Conservation (phyloP, 2,797 vertebrate species). For the Sebastes trivittatus region DNA sequence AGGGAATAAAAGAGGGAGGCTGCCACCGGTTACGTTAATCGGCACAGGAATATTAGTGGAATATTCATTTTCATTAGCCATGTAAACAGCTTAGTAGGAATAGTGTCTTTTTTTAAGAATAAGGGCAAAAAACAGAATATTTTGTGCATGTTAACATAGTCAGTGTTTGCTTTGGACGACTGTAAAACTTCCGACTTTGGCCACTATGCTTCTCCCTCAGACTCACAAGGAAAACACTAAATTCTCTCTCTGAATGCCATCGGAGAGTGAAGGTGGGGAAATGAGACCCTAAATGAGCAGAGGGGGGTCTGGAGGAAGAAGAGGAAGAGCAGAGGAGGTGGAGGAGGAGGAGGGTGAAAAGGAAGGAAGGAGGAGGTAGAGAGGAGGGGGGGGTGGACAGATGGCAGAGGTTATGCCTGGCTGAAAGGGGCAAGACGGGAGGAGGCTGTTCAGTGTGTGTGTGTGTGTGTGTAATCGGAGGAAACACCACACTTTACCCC, state of each 20-base stretch:
- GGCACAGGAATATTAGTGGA: neutral
- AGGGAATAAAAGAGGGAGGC: neutral
- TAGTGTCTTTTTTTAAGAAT: neutral
- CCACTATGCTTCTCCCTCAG: neutral
- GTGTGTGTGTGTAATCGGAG: neutral
- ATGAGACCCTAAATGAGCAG: constrained; percentile 20
- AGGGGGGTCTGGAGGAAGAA: neutral
- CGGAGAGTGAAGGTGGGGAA: constrained; percentile 25
- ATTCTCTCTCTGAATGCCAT: constrained; percentile 42
- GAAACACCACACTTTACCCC: constrained; percentile 26
- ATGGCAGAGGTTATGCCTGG: constrained; percentile 80
- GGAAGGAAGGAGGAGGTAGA: constrained; percentile 20
- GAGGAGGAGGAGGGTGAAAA: constrained; percentile 25
- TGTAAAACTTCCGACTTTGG: neutral
- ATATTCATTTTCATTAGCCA: neutral
- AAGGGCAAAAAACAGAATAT: neutral
- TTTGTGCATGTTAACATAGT: neutral
- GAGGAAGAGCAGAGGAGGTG: constrained; percentile 5
- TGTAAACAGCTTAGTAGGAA: neutral
- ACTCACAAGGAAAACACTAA: neutral
- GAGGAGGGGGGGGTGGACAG: constrained; percentile 52
- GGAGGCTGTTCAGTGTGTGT: constrained; percentile 33
- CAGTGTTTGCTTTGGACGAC: neutral
- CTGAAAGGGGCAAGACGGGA: constrained; percentile 67
- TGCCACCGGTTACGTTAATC: too few species aligned